phyloP scores from a whole-genome alignment of 1,140 invertebrate genomes.

The Drosophila parabipectinata region DNA sequence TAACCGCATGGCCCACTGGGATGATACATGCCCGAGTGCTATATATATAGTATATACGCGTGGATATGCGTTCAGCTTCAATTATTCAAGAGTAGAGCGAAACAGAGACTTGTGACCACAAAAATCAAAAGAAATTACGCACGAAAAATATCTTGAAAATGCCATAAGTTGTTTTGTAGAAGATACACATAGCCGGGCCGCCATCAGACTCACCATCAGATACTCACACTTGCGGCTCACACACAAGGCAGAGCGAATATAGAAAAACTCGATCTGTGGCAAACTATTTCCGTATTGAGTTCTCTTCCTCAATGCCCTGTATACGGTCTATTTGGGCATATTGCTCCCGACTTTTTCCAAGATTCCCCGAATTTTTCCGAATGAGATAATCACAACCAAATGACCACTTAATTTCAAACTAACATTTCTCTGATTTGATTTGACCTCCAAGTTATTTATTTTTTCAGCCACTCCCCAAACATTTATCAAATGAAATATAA shows the following conservation, averaged over 20 bases:
- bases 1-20: conserved; percentile 79
- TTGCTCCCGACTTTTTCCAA: conserved; percentile 15
- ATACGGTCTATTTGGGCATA: conserved; percentile 60
- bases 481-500: conserved; percentile 38
- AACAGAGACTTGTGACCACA: conserved; percentile 38
- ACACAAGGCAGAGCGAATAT: conserved; percentile 15
- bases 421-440: neutral
- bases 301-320: conserved; percentile 66
- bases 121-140: conserved; percentile 74
- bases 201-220: conserved; percentile 28
- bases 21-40: conserved; percentile 33
- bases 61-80: conserved; percentile 24
- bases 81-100: conserved; percentile 72
- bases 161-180: conserved; percentile 67
- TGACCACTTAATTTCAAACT: conserved; percentile 1
- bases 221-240: conserved; percentile 14
- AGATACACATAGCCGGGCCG: conserved; percentile 22
- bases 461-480: neutral
- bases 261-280: conserved; percentile 37
- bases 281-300: conserved; percentile 66
- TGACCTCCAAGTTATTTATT: conserved; percentile 9
- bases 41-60: conserved; percentile 20
- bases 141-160: conserved; percentile 81
- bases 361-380: neutral
- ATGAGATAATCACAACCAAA: conserved; percentile 2